Conservation (phyloP, 2,888 invertebrate genomes). For the Limnephilus lunatus region DNA sequence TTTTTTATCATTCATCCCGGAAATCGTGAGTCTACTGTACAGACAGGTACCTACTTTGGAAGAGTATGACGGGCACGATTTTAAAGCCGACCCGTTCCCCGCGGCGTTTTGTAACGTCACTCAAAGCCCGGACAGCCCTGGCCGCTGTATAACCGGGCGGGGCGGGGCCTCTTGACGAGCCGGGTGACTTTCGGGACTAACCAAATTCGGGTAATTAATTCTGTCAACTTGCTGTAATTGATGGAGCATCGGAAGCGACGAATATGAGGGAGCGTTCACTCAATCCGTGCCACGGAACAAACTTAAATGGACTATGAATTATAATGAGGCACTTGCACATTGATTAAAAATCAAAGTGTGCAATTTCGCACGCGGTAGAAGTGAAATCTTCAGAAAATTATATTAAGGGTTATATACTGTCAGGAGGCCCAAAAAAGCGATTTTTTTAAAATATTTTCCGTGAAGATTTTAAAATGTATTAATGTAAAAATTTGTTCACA, state of each 20-base stretch:
- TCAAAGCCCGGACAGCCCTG: conserved; percentile 46
- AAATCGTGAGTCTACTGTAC: background rate
- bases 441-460: too few relatives aligned
- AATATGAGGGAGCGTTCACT: background rate
- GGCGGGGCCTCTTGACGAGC: conserved; percentile 34
- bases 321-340: background rate
- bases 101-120: conserved; percentile 61
- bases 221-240: conserved; percentile 62
- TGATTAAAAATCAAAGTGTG: too few relatives aligned
- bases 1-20: background rate
- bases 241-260: conserved; percentile 53
- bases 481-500: too few relatives aligned
- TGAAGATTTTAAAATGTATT: too few relatives aligned
- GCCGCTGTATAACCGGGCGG: background rate
- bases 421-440: too few relatives aligned
- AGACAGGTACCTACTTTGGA: background rate
- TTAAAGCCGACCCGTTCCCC: conserved; percentile 46
- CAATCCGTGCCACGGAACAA: background rate
- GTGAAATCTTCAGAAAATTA: too few relatives aligned
- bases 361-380: too few relatives aligned
- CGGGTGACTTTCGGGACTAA: conserved; percentile 53
- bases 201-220: conserved; percentile 62
- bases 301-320: conserved; percentile 20
- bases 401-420: too few relatives aligned
- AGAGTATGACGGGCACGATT: conserved; percentile 50